Percentiles rank a stretch among this genome's conserved stretches.
Evolutionary conservation across 1,140 invertebrate genomes (phyloP).

Genomic region (Vollenhovia emeryi): DNA sequence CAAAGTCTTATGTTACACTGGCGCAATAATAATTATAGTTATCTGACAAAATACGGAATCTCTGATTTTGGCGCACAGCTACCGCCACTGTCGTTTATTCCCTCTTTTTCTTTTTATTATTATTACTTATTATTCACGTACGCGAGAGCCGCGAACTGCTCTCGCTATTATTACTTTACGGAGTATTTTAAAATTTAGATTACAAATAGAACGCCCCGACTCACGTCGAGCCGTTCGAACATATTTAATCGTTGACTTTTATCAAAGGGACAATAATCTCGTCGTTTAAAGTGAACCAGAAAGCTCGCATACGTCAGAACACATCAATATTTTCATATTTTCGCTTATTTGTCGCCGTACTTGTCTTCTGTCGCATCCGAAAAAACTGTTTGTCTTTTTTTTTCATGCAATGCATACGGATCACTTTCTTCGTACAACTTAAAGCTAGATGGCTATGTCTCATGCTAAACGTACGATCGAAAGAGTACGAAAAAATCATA

Average conservation of each 20-base stretch:
- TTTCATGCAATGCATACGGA: not conserved
- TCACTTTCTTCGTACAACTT: conserved; percentile 6
- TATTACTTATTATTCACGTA: conserved; percentile 31
- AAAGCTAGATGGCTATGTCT: conserved; percentile 27
- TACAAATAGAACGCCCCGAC: conserved; percentile 36
- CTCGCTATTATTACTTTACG: conserved; percentile 50
- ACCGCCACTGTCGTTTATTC: conserved; percentile 23
- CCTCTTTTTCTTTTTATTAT: conserved; percentile 23
- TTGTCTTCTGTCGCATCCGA: not conserved
- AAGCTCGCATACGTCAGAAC: conserved; percentile 37
- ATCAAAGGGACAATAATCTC: conserved; percentile 47
- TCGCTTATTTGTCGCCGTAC: not conserved
- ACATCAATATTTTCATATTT: not conserved
- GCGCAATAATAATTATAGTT: conserved; percentile 69
- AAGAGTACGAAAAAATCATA: conserved; percentile 3
- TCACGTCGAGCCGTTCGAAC: conserved; percentile 10
- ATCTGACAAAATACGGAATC: conserved; percentile 77
- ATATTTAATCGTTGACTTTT: conserved; percentile 49
- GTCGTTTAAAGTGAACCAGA: conserved; percentile 30
- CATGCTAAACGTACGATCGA: conserved; percentile 13
- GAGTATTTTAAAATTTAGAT: conserved; percentile 51
- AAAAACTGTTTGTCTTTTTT: not conserved
- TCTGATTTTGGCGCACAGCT: conserved; percentile 65
- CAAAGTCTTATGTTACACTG: conserved; percentile 75
- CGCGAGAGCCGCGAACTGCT: conserved; percentile 26